Conservation (phyloP, 2,888 invertebrate species). For the Plagodis pulveraria region DNA sequence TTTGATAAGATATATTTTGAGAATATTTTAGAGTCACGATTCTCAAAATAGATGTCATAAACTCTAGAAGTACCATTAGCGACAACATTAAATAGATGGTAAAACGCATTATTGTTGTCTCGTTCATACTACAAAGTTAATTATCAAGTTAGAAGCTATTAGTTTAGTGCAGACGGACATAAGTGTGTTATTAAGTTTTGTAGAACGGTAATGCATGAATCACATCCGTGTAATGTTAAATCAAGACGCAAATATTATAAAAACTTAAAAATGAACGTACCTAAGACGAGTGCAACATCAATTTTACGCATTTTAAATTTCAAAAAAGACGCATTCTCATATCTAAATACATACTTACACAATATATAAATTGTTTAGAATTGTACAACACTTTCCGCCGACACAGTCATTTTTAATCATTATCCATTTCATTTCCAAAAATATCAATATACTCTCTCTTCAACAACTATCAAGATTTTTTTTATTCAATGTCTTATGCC, state of each 20-base stretch:
- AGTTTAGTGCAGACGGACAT: no score
- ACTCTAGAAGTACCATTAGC: no score
- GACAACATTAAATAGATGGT: no score
- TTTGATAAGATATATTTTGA: no score
- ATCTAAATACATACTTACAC: conserved; percentile 27
- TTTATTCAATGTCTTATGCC: background rate
- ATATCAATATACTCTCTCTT: conserved; percentile 14
- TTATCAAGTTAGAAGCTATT: no score
- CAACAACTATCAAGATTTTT: conserved; percentile 5
- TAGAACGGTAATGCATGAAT: no score
- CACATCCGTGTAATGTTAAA: no score
- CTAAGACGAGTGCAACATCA: conserved; percentile 35
- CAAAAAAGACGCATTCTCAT: conserved; percentile 14
- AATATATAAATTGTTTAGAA: conserved; percentile 5
- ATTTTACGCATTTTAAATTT: conserved; percentile 30
- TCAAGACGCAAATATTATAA: conserved; percentile 23
- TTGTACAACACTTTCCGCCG: conserved; percentile 24
- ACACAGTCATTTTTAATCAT: conserved; percentile 16
- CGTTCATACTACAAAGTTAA: no score
- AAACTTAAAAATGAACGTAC: conserved; percentile 30
- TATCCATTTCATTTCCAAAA: conserved; percentile 16
- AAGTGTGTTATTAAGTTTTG: no score
- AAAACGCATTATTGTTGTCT: no score
- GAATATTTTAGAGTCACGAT: no score
- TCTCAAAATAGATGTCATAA: no score